A percentile compares a stretch with the other conserved stretches of the same genome.
phyloP scores from a whole-genome alignment of 2,888 invertebrate species.

The Petrolisthes cinctipes region DNA sequence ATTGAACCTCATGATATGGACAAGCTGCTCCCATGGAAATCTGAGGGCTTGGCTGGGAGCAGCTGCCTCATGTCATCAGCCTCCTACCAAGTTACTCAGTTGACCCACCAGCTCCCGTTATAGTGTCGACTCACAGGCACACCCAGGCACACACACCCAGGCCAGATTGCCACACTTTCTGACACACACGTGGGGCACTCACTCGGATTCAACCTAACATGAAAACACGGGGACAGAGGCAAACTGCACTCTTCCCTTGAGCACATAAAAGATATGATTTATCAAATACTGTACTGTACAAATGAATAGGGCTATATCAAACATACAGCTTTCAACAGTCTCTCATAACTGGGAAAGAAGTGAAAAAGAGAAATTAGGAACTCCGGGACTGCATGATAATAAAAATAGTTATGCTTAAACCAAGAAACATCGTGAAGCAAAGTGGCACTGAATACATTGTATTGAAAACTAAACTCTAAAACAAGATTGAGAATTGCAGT shows the following conservation, averaged over 20 bases:
- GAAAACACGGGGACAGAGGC: conserved; percentile 35
- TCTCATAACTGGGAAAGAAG: conserved; percentile 5
- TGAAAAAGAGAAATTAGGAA: conserved; percentile 51
- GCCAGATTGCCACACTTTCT: conserved; percentile 21
- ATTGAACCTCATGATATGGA: conserved; percentile 5
- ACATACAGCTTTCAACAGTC: conserved; percentile 30
- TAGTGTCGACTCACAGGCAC: conserved; percentile 48
- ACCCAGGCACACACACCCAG: conserved; percentile 35
- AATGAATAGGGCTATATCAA: conserved; percentile 27
- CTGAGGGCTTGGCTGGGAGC: neutral
- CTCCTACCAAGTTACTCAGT: conserved; percentile 47
- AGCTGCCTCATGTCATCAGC: conserved; percentile 20
- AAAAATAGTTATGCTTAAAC: neutral
- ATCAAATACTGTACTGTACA: conserved; percentile 13
- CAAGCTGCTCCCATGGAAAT: conserved; percentile 1
- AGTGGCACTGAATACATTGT: conserved; percentile 3
- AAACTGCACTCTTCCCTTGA: conserved; percentile 49
- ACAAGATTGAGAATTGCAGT: conserved; percentile 4
- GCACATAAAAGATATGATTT: conserved; percentile 47
- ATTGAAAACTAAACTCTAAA: conserved; percentile 9
- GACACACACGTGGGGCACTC: conserved; percentile 5
- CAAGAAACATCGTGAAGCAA: neutral
- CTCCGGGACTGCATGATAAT: conserved; percentile 39
- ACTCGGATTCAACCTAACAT: conserved; percentile 28
- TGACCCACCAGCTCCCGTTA: conserved; percentile 53